These are phyloP conservation scores for Stegophylla sp. DNA, from an alignment of 2,888 invertebrate species.

Conservation along the genomic window DNA sequence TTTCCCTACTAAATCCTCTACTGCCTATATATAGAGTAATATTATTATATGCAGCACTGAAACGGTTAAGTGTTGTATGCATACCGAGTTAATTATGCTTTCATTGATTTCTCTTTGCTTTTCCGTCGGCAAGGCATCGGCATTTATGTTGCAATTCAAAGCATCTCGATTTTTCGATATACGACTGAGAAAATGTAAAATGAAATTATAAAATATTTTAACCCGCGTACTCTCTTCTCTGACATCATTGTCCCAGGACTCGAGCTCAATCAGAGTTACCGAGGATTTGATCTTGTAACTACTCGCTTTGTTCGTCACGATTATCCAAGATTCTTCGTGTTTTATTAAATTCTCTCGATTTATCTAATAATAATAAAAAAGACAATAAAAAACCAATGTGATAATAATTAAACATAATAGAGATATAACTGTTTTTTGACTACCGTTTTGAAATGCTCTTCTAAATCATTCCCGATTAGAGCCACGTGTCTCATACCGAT, in stretches of 20 bases:
- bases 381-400: too few species aligned
- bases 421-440: neutral
- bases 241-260: conserved; percentile 18
- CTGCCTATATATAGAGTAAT: too few species aligned
- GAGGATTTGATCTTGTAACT: neutral
- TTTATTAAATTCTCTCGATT: conserved; percentile 29
- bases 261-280: neutral
- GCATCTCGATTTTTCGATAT: neutral
- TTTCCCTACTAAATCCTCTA: too few species aligned
- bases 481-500: conserved; percentile 44
- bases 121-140: neutral
- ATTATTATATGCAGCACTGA: too few species aligned
- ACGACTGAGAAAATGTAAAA: neutral
- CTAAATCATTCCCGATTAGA: conserved; percentile 26
- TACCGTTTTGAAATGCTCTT: conserved; percentile 4
- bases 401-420: too few species aligned
- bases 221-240: neutral
- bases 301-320: conserved; percentile 9
- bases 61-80: neutral
- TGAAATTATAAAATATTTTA: conserved; percentile 19
- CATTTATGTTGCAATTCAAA: neutral
- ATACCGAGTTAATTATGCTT: neutral
- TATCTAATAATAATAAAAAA: conserved; percentile 13
- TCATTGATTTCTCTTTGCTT: conserved; percentile 12
- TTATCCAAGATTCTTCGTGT: conserved; percentile 47